Percentiles rank a stretch among this genome's conserved stretches.
These are phyloP conservation scores for Sitobion miscanthi DNA, from an alignment of 1,140 invertebrate species.

Conservation along the genomic window DNA sequence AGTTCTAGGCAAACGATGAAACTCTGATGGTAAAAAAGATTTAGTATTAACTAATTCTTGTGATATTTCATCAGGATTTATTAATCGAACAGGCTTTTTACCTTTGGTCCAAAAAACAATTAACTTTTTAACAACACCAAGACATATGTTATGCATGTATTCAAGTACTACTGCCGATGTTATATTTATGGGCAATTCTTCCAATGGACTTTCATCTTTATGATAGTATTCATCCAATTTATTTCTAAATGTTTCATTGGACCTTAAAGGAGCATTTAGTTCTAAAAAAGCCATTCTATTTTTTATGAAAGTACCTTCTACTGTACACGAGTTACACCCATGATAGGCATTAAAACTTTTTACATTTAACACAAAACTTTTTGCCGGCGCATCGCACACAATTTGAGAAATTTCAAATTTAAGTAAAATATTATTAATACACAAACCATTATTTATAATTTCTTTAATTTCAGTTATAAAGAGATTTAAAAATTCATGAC, in stretches of 20 bases:
- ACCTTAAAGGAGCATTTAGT: not conserved
- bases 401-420: conserved; percentile 2
- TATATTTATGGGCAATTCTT: conserved; percentile 36
- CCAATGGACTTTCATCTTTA: not conserved
- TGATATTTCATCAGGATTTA: no score
- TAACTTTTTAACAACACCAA: no score
- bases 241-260: not conserved
- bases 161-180: no score
- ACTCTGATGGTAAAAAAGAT: no score
- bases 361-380: conserved; percentile 26
- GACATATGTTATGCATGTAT: not conserved
- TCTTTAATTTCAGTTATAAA: not conserved
- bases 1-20: not conserved
- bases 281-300: conserved; percentile 24
- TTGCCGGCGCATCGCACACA: conserved; percentile 19
- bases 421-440: not conserved
- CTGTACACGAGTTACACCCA: not conserved
- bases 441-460: conserved; percentile 8
- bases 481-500: not conserved
- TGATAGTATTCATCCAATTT: conserved; percentile 28
- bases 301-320: not conserved
- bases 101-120: no score
- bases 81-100: no score
- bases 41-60: no score
- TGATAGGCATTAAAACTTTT: conserved; percentile 22